Percentiles rank a stretch among this genome's conserved stretches.
Evolutionary conservation across 2,797 vertebrate genomes (phyloP).

Genomic region (Chiloscyllium punctatum): DNA sequence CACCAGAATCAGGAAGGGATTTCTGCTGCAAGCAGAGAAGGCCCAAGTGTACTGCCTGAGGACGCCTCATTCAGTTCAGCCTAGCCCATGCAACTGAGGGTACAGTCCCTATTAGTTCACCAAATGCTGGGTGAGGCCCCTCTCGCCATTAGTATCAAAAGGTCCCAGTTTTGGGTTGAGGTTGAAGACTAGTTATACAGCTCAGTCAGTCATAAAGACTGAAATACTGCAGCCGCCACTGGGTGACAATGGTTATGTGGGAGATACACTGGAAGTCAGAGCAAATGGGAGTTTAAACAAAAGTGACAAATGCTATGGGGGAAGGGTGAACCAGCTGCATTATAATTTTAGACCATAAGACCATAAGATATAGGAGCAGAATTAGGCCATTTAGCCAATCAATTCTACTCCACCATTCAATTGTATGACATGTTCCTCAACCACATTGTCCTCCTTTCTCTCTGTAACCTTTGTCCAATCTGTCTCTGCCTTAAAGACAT

Average conservation of each 20-base stretch:
- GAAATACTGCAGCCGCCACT: neutral
- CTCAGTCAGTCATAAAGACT: neutral
- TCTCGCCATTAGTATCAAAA: neutral
- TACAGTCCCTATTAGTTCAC: neutral
- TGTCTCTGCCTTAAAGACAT: no score
- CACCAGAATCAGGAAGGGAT: neutral
- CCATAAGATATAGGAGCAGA: no score
- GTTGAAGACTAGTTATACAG: neutral
- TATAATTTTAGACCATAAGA: neutral
- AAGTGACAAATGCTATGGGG: neutral
- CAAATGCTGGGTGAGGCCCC: neutral
- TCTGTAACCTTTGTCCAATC: no score
- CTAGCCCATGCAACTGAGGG: neutral
- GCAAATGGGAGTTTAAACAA: neutral
- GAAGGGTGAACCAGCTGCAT: neutral
- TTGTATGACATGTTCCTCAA: no score
- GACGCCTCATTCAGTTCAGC: neutral
- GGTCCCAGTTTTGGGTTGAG: neutral
- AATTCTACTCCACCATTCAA: no score
- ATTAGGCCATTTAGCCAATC: no score
- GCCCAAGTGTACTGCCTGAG: neutral
- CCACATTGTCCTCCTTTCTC: no score
- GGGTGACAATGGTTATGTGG: neutral
- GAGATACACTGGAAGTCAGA: neutral
- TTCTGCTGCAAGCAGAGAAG: neutral